Percentiles rank a stretch among this genome's conserved stretches.
Evolutionary conservation across 2,113 vertebrate genomes (phyloP).

Genomic region (Barbus barbus): DNA sequence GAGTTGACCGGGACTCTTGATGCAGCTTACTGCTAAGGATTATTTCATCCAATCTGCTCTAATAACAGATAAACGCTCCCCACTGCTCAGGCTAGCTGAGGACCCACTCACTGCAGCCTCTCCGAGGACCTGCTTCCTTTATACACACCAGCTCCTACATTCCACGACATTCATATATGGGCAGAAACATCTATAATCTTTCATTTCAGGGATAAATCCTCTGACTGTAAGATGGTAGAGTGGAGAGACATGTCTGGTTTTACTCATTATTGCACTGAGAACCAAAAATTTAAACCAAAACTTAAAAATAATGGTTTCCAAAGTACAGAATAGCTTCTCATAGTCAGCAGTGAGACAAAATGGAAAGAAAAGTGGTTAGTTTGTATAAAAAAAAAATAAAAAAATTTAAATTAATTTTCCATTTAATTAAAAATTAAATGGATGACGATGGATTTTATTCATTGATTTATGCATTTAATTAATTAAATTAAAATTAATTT

Average conservation of each 20-base stretch:
- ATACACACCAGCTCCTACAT: constrained; percentile 23
- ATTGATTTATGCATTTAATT: too few relatives aligned
- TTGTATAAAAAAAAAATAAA: too few relatives aligned
- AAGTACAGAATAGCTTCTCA: neutral
- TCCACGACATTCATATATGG: neutral
- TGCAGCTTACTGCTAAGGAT: constrained; percentile 84
- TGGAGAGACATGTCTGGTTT: neutral
- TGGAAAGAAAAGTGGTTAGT: too few relatives aligned
- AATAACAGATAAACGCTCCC: constrained; percentile 88
- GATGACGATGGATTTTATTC: too few relatives aligned
- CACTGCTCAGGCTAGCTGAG: constrained; percentile 74
- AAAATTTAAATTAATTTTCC: too few relatives aligned
- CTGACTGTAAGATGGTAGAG: neutral
- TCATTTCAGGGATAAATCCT: neutral
- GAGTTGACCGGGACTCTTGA: constrained; percentile 79
- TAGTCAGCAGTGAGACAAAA: too few relatives aligned
- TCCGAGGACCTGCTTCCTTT: constrained; percentile 14
- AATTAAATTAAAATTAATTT: too few relatives aligned
- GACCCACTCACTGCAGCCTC: constrained; percentile 52
- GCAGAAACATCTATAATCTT: neutral
- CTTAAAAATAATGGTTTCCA: neutral
- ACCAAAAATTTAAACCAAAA: neutral
- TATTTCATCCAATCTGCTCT: constrained; percentile 88
- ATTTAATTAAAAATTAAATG: too few relatives aligned
- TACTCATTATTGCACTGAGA: neutral